phyloP scores from a whole-genome alignment of 2,797 vertebrate genomes.

The Sebastes oblongus region DNA sequence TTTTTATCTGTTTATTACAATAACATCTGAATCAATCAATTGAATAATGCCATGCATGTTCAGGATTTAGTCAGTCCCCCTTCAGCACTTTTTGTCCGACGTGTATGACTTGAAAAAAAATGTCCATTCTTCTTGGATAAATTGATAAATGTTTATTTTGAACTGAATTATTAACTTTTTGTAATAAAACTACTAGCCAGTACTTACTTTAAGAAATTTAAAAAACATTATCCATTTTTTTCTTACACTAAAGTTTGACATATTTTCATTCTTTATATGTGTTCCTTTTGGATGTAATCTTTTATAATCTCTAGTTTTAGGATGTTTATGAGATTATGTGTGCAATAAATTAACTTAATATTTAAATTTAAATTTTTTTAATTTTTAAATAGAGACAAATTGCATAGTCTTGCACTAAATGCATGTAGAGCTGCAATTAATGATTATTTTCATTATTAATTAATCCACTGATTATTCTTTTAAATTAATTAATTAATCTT shows the following conservation, averaged over 20 bases:
- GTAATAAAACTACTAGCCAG: slow-evolving; percentile 3
- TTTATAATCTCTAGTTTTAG: background rate
- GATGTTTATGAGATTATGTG: background rate
- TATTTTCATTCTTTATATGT: background rate
- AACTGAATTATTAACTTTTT: slow-evolving; percentile 29
- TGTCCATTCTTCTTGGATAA: slow-evolving; percentile 45
- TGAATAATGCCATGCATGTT: slow-evolving; percentile 54
- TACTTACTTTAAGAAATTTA: background rate
- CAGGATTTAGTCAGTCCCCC: slow-evolving; percentile 34
- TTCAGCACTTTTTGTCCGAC: slow-evolving; percentile 27
- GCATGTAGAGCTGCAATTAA: background rate
- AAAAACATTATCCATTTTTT: background rate
- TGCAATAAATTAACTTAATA: background rate
- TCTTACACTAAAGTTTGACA: background rate
- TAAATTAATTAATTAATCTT: background rate
- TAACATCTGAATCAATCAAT: slow-evolving; percentile 66
- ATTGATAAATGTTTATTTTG: slow-evolving; percentile 35
- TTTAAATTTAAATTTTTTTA: too few relatives aligned
- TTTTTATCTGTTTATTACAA: slow-evolving; percentile 59
- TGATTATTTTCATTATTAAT: background rate
- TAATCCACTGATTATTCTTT: background rate
- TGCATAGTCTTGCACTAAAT: background rate
- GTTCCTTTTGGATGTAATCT: background rate
- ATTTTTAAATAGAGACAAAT: slow-evolving; percentile 2
- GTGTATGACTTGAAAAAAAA: slow-evolving; percentile 25